Conservation (phyloP, 1,140 invertebrate genomes). For the Lutraria rhynchaena region DNA sequence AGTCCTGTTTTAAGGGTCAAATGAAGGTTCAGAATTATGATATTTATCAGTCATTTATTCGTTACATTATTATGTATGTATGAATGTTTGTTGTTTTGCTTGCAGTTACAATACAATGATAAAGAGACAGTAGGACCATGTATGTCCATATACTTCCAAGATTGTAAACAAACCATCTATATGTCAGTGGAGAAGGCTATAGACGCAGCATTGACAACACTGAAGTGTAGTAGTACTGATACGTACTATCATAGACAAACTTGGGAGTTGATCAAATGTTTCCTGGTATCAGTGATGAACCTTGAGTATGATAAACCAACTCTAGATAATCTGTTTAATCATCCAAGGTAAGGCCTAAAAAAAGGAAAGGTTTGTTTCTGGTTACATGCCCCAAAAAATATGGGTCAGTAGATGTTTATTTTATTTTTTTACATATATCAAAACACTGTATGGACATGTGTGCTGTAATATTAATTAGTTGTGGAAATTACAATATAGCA, state of each 20-base stretch:
- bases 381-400: too few species aligned
- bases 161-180: constrained; percentile 90
- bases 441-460: too few species aligned
- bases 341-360: constrained; percentile 84
- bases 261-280: constrained; percentile 97
- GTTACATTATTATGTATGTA: too few species aligned
- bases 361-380: too few species aligned
- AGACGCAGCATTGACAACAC: constrained; percentile 92
- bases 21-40: too few species aligned
- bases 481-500: too few species aligned
- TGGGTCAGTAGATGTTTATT: too few species aligned
- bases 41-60: too few species aligned
- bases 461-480: too few species aligned
- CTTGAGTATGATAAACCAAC: constrained; percentile 89
- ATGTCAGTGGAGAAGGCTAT: constrained; percentile 95
- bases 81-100: too few species aligned
- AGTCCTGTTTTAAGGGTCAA: too few species aligned
- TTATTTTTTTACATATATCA: too few species aligned
- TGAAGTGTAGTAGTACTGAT: constrained; percentile 91
- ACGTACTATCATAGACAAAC: constrained; percentile 94
- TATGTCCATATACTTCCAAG: constrained; percentile 92
- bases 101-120: constrained; percentile 90
- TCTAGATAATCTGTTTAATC: constrained; percentile 91
- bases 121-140: constrained; percentile 91
- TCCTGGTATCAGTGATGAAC: constrained; percentile 91